These are phyloP conservation scores for Lasioglossum calceatum DNA, from an alignment of 2,888 invertebrate genomes.

Conservation along the genomic window DNA sequence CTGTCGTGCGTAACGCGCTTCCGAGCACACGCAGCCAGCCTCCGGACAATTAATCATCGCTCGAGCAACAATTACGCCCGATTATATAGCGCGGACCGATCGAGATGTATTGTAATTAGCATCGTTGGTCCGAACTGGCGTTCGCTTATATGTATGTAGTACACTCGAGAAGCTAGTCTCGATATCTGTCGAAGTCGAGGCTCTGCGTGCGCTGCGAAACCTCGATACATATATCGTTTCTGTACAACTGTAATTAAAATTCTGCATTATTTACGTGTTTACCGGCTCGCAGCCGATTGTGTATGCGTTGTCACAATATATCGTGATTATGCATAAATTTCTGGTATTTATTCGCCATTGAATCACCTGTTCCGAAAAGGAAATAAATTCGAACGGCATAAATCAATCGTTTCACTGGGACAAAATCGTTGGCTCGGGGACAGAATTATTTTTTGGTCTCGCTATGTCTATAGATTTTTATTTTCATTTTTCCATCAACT, in stretches of 20 bases:
- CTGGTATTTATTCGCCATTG: neutral
- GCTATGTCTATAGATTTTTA: neutral
- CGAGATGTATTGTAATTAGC: conserved; percentile 72
- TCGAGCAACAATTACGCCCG: conserved; percentile 71
- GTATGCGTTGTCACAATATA: neutral
- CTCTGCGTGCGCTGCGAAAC: neutral
- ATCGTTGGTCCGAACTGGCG: conserved; percentile 41
- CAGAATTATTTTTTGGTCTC: neutral
- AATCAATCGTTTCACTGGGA: neutral
- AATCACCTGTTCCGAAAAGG: neutral
- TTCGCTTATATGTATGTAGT: conserved; percentile 17
- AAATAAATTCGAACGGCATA: neutral
- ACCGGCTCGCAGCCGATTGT: neutral
- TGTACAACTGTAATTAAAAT: neutral
- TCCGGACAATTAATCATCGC: conserved; percentile 68
- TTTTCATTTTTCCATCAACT: neutral
- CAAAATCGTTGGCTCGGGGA: neutral
- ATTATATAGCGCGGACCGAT: conserved; percentile 64
- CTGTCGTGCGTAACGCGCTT: conserved; percentile 69
- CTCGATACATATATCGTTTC: neutral
- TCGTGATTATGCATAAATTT: neutral
- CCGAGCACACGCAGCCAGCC: conserved; percentile 37
- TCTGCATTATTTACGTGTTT: neutral
- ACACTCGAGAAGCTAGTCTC: neutral
- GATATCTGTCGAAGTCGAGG: neutral